Evolutionary conservation across 2,113 vertebrate species (phyloP).

Genomic region (Aegithalos caudatus): DNA sequence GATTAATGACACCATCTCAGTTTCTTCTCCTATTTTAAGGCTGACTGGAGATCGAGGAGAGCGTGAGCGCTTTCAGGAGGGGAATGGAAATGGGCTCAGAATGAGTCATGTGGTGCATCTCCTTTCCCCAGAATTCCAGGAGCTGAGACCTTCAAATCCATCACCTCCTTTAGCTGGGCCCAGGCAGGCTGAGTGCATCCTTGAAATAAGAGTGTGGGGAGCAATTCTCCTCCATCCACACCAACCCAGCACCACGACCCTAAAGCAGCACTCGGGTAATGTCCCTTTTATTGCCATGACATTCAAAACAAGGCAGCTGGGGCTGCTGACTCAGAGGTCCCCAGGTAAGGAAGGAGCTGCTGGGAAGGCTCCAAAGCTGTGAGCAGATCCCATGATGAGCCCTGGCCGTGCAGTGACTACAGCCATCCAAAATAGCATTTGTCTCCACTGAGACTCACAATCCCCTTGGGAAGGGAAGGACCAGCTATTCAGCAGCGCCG

Average conservation of each 20-base stretch:
- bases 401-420: not conserved
- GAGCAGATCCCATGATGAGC: not conserved
- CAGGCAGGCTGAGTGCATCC: not conserved
- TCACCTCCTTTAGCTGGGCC: not conserved
- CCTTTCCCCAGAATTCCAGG: not conserved
- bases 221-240: not conserved
- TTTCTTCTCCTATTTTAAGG: not conserved
- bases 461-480: not conserved
- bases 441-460: not conserved
- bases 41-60: not conserved
- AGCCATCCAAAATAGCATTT: not conserved
- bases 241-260: not conserved
- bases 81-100: not conserved
- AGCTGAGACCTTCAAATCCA: not conserved
- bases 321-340: not conserved
- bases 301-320: not conserved
- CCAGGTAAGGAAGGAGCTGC: not conserved
- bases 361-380: not conserved
- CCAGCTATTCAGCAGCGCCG: not conserved
- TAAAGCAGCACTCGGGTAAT: rapidly evolving
- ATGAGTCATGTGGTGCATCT: not conserved
- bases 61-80: rapidly evolving
- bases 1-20: not conserved
- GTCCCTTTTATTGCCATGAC: not conserved
- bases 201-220: not conserved